Evolutionary conservation across 1,140 invertebrate species (phyloP), one percentile per base, ranked within the genome.

Genomic region (Drosophila nebulosa): DNA sequence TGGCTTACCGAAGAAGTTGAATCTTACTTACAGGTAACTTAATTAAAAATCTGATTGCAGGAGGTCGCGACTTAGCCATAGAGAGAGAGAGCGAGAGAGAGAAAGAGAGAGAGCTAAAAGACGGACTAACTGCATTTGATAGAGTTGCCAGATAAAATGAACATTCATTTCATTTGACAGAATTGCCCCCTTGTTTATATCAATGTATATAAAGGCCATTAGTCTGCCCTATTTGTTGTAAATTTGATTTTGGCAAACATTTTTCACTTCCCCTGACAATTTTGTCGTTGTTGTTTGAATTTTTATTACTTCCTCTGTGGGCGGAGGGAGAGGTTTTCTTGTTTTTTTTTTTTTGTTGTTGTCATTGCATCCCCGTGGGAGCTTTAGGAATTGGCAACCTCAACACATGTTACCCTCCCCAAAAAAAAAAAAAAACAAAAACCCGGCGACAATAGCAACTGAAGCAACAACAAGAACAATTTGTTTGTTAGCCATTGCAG

Each of bases 311-410:
- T 70, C 60, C 68, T 50, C 55, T 4, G 10, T 35, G 10, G 1
- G 27, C 14, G 51, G 39, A 51, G 7, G 12, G 30, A 32, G 30
- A 36, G 36, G 59, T 64, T 65, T 67, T 36, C 73, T 69, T 80
- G 65, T 70, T 61, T 64, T 70, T 77, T 59, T 69, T 81, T 70
- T 61, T 64, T 70, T 77, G 56, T 69, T 81, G 56, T 78, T 69
- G 69, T 61, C 84, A 86, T 68, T 72, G 83, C 79, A 86, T 86
- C 83, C 83, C 83, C 83, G 83, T 86, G 83, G 83, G 78, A 86
- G 71, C 69, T 59, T 27, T 30, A 14, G 24, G 53, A 85, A 85
- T 81, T 68, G 69, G 52, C 73, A 53, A 67, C 14, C 55, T 66
- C 70, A 64, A 61, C 78, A 81, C 65, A 74, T 83, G 79, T 76